phyloP scores from a whole-genome alignment of 2,888 invertebrate species.

The Enchytraeus crypticus region DNA sequence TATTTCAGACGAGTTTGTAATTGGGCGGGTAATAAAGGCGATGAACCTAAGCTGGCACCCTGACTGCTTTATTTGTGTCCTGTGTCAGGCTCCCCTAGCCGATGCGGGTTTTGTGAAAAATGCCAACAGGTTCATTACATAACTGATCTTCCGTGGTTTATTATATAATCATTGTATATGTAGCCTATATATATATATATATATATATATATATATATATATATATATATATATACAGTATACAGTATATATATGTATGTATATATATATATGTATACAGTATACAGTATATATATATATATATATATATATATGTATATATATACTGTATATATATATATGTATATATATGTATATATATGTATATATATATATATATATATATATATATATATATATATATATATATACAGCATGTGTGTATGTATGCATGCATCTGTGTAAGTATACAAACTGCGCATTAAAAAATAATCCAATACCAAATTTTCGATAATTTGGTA shows the following conservation, averaged over 20 bases:
- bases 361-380: background rate
- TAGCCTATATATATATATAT: no score
- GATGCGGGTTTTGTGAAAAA: conserved; percentile 81
- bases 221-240: no score
- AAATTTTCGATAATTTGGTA: no score
- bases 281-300: no score
- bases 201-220: no score
- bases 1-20: conserved; percentile 76
- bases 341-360: no score
- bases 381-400: conserved; percentile 2
- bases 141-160: background rate
- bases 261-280: no score
- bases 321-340: no score
- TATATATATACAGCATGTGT: background rate
- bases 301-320: no score
- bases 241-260: no score
- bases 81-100: conserved; percentile 81
- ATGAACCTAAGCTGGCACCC: conserved; percentile 99
- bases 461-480: no score
- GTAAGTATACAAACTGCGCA: background rate
- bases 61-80: conserved; percentile 88
- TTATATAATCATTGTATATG: no score
- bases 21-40: conserved; percentile 96
- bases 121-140: conserved; percentile 11
- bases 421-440: background rate